These are phyloP conservation scores for Tychaedon coryphoeus DNA, from an alignment of 2,113 vertebrate genomes.

Conservation along the genomic window DNA sequence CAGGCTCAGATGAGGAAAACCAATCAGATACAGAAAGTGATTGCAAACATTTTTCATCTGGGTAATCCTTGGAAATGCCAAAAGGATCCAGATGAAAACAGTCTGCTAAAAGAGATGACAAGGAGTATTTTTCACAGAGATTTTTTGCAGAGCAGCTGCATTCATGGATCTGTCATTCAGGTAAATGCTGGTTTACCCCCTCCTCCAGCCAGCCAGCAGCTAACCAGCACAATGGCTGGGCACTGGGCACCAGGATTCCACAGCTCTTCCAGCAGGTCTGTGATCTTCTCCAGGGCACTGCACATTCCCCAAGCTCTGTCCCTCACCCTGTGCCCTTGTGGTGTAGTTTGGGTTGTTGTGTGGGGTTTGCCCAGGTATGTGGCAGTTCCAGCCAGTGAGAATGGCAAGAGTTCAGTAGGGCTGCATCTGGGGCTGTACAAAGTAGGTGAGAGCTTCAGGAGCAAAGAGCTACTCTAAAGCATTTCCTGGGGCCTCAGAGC, in stretches of 20 bases:
- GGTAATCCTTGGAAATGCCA: background rate
- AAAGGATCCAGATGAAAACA: background rate
- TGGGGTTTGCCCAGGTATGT: accelerated
- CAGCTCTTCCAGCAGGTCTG: background rate
- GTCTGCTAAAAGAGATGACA: background rate
- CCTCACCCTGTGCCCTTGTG: background rate
- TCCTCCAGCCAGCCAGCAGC: background rate
- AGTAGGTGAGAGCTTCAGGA: background rate
- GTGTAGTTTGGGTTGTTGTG: accelerated
- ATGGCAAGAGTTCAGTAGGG: background rate
- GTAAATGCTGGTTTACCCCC: background rate
- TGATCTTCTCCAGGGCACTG: background rate
- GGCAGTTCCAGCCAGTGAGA: background rate
- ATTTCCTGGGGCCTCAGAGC: background rate
- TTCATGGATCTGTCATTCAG: background rate
- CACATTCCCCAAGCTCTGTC: background rate
- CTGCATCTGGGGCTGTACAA: background rate
- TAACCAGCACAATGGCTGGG: background rate
- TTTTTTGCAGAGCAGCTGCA: background rate
- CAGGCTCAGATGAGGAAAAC: background rate
- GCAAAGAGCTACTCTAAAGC: background rate
- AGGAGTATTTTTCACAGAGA: background rate
- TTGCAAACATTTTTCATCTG: constrained; percentile 16
- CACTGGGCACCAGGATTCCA: background rate
- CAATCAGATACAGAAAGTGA: background rate